Percentiles rank a stretch among this genome's conserved stretches.
phyloP scores from a whole-genome alignment of 2,888 invertebrate species.

The Drosophila monieri region DNA sequence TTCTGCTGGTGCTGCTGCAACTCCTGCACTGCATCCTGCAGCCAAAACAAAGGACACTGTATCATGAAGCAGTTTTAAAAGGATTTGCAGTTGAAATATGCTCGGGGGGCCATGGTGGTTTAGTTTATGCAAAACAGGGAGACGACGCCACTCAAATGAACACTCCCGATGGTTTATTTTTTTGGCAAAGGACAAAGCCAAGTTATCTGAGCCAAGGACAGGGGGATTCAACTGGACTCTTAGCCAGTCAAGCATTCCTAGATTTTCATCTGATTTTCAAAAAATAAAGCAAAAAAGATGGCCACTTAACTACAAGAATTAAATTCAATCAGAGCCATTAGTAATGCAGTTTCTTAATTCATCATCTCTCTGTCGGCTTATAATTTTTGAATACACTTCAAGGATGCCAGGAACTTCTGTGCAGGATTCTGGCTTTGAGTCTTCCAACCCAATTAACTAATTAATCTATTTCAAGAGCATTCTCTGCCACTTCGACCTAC shows the following conservation, averaged over 20 bases:
- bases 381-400: constrained; percentile 12
- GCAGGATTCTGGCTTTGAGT: constrained; percentile 6
- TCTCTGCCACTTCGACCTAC: constrained; percentile 74
- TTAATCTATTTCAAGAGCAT: constrained; percentile 76
- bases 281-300: background rate
- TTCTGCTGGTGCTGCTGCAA: constrained; percentile 8
- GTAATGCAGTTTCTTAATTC: constrained; percentile 12
- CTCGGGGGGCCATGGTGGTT: constrained; percentile 35
- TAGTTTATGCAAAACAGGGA: constrained; percentile 41
- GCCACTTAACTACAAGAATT: too few relatives aligned
- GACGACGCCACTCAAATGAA: constrained; percentile 41
- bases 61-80: constrained; percentile 61
- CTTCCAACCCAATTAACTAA: constrained; percentile 56
- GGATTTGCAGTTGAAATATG: constrained; percentile 62
- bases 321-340: background rate
- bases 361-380: constrained; percentile 18
- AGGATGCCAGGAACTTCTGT: constrained; percentile 2
- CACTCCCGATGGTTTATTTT: constrained; percentile 33
- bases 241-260: background rate
- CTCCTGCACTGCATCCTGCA: constrained; percentile 35
- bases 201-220: constrained; percentile 32
- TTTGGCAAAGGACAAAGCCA: constrained; percentile 28
- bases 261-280: background rate
- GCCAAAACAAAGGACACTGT: constrained; percentile 52
- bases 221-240: constrained; percentile 18